Percentiles rank a stretch among this genome's conserved stretches.
Evolutionary conservation across 2,888 invertebrate species (phyloP).

Genomic region (Mythimna ferrago): DNA sequence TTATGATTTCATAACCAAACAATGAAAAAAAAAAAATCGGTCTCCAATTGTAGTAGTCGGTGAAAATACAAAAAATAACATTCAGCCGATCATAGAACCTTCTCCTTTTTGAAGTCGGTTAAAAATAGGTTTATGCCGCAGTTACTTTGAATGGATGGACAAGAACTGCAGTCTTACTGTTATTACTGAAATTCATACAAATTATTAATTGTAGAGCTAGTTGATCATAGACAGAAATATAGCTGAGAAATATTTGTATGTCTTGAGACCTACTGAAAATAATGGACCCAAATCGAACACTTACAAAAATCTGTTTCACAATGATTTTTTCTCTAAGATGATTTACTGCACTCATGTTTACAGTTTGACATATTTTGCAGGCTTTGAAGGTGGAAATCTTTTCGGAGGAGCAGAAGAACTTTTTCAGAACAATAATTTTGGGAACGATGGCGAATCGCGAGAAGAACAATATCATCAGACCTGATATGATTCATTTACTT

Average conservation of each 20-base stretch:
- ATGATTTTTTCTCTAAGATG: background rate
- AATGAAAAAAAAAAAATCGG: too few species aligned
- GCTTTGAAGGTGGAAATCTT: conserved; percentile 65
- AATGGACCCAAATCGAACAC: background rate
- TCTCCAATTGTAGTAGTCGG: too few species aligned
- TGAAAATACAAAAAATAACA: too few species aligned
- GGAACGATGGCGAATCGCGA: conserved; percentile 81
- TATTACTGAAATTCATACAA: background rate
- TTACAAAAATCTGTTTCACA: background rate
- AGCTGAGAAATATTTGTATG: background rate
- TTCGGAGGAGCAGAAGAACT: conserved; percentile 58
- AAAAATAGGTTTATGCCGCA: background rate
- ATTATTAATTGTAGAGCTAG: background rate
- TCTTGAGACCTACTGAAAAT: background rate
- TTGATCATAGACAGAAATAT: background rate
- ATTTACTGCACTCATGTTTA: background rate
- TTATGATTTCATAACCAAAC: too few species aligned
- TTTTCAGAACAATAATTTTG: conserved; percentile 78
- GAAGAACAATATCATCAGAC: conserved; percentile 77
- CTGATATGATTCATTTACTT: conserved; percentile 90
- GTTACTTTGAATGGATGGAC: background rate
- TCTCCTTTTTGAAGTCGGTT: too few species aligned
- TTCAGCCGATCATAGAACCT: too few species aligned
- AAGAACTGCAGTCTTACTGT: too few species aligned
- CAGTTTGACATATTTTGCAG: conserved; percentile 45